These are phyloP conservation scores for Menidia beryllina DNA, from an alignment of 2,113 vertebrate species.

Conservation along the genomic window DNA sequence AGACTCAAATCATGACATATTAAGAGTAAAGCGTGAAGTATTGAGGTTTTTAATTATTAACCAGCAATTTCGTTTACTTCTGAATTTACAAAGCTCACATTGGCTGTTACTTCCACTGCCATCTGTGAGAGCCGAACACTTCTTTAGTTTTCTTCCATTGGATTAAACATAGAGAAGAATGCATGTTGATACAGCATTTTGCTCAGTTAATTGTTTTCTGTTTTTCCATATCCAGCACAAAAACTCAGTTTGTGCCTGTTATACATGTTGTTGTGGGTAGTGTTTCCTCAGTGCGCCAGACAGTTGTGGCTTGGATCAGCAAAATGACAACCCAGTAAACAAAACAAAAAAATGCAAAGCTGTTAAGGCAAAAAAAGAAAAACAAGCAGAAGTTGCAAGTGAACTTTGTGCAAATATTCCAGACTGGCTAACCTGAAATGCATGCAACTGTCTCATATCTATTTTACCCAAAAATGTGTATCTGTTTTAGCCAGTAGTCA, in stretches of 20 bases:
- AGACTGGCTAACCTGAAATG: neutral
- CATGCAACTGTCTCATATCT: neutral
- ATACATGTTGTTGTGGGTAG: slow-evolving; percentile 4
- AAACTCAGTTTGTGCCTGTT: neutral
- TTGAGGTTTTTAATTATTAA: too few species aligned
- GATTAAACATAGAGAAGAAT: too few species aligned
- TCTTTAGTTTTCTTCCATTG: too few species aligned
- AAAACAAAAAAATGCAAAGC: slow-evolving; percentile 6
- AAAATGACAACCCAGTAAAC: slow-evolving; percentile 29
- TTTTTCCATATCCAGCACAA: neutral
- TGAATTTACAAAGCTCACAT: too few species aligned
- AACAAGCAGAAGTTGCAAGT: slow-evolving; percentile 7
- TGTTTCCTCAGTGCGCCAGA: slow-evolving; percentile 15
- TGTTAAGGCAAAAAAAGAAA: slow-evolving; percentile 2
- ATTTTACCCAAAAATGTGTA: neutral
- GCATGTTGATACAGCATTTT: neutral
- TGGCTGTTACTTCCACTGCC: too few species aligned
- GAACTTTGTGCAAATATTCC: neutral
- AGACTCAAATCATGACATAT: too few species aligned
- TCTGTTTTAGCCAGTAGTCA: neutral
- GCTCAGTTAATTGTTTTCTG: neutral
- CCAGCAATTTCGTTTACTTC: too few species aligned
- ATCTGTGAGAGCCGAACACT: too few species aligned
- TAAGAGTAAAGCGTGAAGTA: too few species aligned
- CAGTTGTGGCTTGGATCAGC: slow-evolving; percentile 27